Conservation (phyloP, 2,888 invertebrate species). For the Ormyrus nitidulus region DNA sequence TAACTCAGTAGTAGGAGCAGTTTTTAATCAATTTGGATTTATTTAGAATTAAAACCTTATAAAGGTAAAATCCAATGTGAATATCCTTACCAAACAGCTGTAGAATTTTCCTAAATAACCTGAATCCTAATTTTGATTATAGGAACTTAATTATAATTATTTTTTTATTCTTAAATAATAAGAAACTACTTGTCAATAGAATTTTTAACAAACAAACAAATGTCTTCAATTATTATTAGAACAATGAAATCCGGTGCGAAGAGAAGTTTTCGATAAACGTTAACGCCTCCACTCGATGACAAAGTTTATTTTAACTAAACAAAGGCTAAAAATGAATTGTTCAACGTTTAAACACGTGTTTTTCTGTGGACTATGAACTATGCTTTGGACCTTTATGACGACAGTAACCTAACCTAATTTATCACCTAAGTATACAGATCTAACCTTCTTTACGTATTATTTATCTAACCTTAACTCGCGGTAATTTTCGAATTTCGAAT, state of each 20-base stretch:
- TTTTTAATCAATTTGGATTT: not conserved
- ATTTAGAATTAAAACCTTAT: not conserved
- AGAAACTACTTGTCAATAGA: no score
- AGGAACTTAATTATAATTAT: no score
- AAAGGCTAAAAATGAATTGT: constrained; percentile 23
- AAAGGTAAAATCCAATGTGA: not conserved
- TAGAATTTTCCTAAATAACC: no score
- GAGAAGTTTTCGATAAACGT: constrained; percentile 7
- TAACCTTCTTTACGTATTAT: no score
- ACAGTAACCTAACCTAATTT: constrained; percentile 10
- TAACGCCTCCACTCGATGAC: constrained; percentile 17
- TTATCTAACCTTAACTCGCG: no score
- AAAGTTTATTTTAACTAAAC: constrained; percentile 30
- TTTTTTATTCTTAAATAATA: no score
- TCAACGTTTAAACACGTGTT: constrained; percentile 48
- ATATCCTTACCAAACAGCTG: not conserved
- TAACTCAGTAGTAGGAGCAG: not conserved
- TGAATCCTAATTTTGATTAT: no score
- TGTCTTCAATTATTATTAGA: no score
- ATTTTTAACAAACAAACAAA: no score
- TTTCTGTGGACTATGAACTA: constrained; percentile 42
- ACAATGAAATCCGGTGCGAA: not conserved
- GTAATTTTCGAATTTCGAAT: no score
- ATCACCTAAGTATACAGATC: no score
- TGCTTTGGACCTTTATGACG: constrained; percentile 1